Percentiles rank a stretch among this genome's conserved stretches.
Conservation (phyloP, 2,888 invertebrate genomes). For the Amiota minor region DNA sequence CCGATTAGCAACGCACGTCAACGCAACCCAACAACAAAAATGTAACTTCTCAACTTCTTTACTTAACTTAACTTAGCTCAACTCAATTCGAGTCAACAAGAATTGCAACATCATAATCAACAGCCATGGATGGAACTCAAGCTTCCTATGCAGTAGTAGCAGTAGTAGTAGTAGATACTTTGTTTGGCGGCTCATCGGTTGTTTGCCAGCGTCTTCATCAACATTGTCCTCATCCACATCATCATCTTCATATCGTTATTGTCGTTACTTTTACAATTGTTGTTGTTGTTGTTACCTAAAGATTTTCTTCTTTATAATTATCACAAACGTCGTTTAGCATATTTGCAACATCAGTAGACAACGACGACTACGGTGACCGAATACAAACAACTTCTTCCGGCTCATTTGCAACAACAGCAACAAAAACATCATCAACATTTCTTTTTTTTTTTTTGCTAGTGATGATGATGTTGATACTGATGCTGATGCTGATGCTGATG, state of each 20-base stretch:
- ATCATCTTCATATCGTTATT: not conserved
- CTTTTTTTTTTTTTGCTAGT: conserved; percentile 45
- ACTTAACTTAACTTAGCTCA: not conserved
- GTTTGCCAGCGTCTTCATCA: conserved; percentile 4
- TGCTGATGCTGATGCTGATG: conserved; percentile 16
- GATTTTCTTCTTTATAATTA: conserved; percentile 55
- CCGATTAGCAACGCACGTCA: conserved; percentile 70
- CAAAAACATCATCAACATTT: conserved; percentile 43
- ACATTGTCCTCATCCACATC: conserved; percentile 7
- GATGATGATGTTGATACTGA: conserved; percentile 29
- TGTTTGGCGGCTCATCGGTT: conserved; percentile 4
- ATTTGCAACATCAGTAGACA: conserved; percentile 9
- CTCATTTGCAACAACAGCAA: conserved; percentile 29
- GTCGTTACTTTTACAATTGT: not conserved
- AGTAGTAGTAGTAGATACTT: not conserved
- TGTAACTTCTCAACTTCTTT: conserved; percentile 34
- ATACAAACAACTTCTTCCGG: conserved; percentile 33
- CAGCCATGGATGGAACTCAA: conserved; percentile 4
- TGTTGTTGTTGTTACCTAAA: conserved; percentile 25
- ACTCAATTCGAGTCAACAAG: conserved; percentile 2
- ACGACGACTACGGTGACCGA: not conserved
- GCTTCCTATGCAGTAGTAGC: no score
- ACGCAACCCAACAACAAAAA: conserved; percentile 53
- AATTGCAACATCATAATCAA: conserved; percentile 25
- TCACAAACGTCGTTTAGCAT: conserved; percentile 58